phyloP scores from a whole-genome alignment of 2,113 vertebrate species.

The Myiozetetes cayanensis region DNA sequence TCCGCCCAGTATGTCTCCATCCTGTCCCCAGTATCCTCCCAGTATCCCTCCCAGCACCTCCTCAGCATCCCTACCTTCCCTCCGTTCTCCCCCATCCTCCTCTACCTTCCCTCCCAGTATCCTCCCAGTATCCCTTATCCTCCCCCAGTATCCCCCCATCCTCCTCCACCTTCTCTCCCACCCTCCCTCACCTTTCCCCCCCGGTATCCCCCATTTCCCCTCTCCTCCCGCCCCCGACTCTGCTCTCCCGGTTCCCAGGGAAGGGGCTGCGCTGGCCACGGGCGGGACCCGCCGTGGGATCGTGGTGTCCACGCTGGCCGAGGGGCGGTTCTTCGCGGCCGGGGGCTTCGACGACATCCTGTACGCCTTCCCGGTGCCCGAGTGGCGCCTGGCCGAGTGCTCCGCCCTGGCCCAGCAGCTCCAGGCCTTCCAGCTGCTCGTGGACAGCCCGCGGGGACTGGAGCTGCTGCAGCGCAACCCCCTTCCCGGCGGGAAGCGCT shows the following conservation, averaged over 20 bases:
- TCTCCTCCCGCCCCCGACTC: too few species aligned
- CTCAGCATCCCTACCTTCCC: too few species aligned
- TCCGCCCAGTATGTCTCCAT: not conserved
- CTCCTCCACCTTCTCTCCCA: too few species aligned
- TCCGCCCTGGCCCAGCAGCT: conserved; percentile 73
- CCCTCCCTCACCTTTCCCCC: not conserved
- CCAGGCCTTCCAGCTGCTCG: conserved; percentile 77
- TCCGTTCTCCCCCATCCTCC: not conserved
- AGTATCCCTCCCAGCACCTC: too few species aligned
- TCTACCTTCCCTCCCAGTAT: too few species aligned
- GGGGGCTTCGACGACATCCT: conserved; percentile 86
- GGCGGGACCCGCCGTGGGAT: conserved; percentile 75
- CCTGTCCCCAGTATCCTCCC: too few species aligned
- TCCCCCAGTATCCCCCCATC: too few species aligned
- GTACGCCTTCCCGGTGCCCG: conserved; percentile 78
- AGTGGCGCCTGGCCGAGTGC: conserved; percentile 77
- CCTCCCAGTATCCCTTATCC: too few species aligned
- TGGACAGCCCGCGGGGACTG: conserved; percentile 74
- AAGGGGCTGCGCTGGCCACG: conserved; percentile 81
- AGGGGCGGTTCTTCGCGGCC: conserved; percentile 80
- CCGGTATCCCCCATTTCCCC: too few species aligned
- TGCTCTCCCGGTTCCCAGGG: conserved; percentile 28
- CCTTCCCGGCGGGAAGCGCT: conserved; percentile 56
- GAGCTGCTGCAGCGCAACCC: conserved; percentile 64
- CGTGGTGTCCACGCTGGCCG: conserved; percentile 82